These are phyloP conservation scores for Heliopora coerulea DNA, from an alignment of 92 coral and sea anemone genomes.

Conservation along the genomic window DNA sequence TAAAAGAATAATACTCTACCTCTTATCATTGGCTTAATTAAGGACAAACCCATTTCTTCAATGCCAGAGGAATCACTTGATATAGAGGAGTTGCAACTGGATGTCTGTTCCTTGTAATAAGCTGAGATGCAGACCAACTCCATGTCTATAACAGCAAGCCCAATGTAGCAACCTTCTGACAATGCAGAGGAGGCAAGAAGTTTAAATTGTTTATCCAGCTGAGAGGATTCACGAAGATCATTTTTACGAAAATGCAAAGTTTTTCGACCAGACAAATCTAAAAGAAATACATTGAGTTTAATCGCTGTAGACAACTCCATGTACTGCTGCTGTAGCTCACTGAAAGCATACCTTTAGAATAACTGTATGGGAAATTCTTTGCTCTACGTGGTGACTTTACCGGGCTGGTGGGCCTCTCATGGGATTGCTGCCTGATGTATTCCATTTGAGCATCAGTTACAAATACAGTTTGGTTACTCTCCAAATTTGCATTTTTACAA, in stretches of 20 bases:
- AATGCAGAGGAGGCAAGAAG: conserved; percentile 73
- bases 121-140: conserved; percentile 82
- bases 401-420: conserved; percentile 58
- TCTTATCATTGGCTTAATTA: conserved; percentile 92
- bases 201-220: conserved; percentile 58
- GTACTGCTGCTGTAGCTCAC: no score
- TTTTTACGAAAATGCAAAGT: conserved; percentile 26
- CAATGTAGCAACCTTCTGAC: conserved; percentile 78
- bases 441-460: conserved; percentile 92
- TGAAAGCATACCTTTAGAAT: conserved; percentile 1
- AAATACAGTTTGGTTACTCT: conserved; percentile 54
- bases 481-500: conserved; percentile 64
- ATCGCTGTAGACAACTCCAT: no score
- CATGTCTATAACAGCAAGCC: conserved; percentile 70
- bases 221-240: conserved; percentile 23
- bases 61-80: conserved; percentile 79
- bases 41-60: conserved; percentile 75
- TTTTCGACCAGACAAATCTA: conserved; percentile 23
- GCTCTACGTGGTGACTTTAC: conserved; percentile 17
- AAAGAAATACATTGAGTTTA: no score
- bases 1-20: no score
- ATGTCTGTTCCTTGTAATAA: conserved; percentile 53
- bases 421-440: conserved; percentile 84
- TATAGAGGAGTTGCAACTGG: conserved; percentile 59
- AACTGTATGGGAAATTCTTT: conserved; percentile 14